Percentiles rank a stretch among this genome's conserved stretches.
Conservation (phyloP, 1,140 invertebrate species). For the Drosophila tsacasi region DNA sequence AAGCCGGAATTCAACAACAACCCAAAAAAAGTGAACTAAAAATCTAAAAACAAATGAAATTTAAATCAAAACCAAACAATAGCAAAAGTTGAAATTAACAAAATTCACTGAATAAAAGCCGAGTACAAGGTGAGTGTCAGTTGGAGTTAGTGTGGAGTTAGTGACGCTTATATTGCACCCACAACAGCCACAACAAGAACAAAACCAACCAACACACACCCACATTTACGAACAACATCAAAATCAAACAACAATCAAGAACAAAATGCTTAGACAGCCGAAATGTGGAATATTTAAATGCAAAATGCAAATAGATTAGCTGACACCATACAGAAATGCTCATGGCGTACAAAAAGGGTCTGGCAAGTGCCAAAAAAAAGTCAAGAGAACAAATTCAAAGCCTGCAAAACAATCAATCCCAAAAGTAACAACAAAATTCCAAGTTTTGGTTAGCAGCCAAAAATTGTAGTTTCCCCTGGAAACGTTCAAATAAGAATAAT, state of each 20-base stretch:
- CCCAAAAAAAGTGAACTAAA: not conserved
- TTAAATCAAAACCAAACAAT: not conserved
- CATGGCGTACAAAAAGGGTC: conserved; percentile 28
- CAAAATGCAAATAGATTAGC: conserved; percentile 77
- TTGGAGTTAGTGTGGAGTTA: conserved; percentile 17
- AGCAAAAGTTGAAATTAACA: not conserved
- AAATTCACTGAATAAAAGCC: conserved; percentile 11
- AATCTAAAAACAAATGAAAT: not conserved
- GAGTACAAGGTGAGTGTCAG: conserved; percentile 34
- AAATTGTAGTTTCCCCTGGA: not conserved
- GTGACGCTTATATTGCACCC: conserved; percentile 45
- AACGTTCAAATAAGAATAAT: not conserved
- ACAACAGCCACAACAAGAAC: conserved; percentile 45
- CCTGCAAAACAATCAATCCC: conserved; percentile 27
- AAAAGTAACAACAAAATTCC: conserved; percentile 12
- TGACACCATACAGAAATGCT: conserved; percentile 40
- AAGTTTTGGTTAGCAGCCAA: conserved; percentile 15
- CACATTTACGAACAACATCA: conserved; percentile 30
- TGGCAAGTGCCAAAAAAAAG: conserved; percentile 34
- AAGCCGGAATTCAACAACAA: conserved; percentile 27
- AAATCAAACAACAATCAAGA: conserved; percentile 21
- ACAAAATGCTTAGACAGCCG: conserved; percentile 55
- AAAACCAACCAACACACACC: conserved; percentile 23
- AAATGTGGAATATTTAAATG: conserved; percentile 62
- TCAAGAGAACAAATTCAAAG: conserved; percentile 26